Evolutionary conservation across 35 echinoderm and acorn worm species (phyloP), one percentile per base, ranked within the genome.

Genomic region (Lytechinus variegatus): DNA sequence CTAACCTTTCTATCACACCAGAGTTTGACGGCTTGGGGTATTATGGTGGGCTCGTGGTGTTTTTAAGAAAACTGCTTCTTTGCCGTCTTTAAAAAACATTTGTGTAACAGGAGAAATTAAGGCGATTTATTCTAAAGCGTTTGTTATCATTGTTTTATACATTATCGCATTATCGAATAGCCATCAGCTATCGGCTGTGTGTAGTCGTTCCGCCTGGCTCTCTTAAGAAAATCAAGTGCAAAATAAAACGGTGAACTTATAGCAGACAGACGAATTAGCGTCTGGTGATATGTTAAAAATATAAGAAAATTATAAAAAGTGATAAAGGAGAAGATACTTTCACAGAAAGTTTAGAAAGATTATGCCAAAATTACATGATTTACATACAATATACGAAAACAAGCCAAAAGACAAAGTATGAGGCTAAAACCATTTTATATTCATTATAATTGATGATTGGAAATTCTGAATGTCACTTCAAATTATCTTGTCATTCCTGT

Each of bases 101-200:
- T 89, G 87, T 90, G 88, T 90, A 90, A 90, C 27, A 52, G 29
- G 88, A 90, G 88, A 90, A 90, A 52, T 52, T 90, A 90, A 90
- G 88, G 29, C 88, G 88, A 90, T 90, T 90, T 90, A 44, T 54
- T 79, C 66, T 79, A 79, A 29, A 44, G 88, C 88, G 88, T 51
- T 90, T 90, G 88, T 90, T 90, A 21, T 44, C 16, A 90, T 90
- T 90, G 88, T 90, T 90, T 54, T 44, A 54, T 88, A 28, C 87
- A n/a, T 52, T 90, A 90, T 90, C 88, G 88, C 88, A 90, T 90
- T 90, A 90, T 16, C 27, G 52, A 52, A 54, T 54, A 21, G 88
- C 88, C 24, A 44, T 14, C 8, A 16, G 88, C 88, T 90, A 90
- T 90, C 52, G 88, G 52, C 52, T 90, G 9, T n/a, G 66, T 79